Evolutionary conservation across 1,140 invertebrate species (phyloP).

Genomic region (Zophobas morio): DNA sequence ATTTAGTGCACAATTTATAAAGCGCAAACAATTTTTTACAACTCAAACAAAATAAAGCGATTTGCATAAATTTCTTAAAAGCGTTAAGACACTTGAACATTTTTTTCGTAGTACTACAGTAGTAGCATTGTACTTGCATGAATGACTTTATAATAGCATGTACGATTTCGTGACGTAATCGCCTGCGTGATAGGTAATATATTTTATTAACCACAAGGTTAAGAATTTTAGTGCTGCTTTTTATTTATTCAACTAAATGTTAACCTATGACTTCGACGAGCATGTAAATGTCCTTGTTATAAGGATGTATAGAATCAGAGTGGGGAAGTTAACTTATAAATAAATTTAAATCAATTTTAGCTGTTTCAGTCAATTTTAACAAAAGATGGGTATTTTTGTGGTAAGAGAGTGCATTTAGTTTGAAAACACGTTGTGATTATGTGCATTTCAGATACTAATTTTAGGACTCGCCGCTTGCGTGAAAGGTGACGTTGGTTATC

Average conservation of each 20-base stretch:
- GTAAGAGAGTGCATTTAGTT: constrained; percentile 14
- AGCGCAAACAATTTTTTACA: too few relatives aligned
- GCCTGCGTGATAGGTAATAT: background rate
- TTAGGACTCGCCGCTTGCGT: background rate
- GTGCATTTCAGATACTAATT: constrained; percentile 6
- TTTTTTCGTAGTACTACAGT: too few relatives aligned
- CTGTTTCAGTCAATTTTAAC: background rate
- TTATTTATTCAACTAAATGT: constrained; percentile 42
- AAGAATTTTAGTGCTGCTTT: constrained; percentile 41
- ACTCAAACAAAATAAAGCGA: too few relatives aligned
- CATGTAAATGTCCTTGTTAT: constrained; percentile 36
- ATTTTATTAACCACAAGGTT: constrained; percentile 29
- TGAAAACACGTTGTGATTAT: background rate
- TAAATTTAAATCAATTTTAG: constrained; percentile 25
- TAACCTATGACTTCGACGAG: constrained; percentile 23
- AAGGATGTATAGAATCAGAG: constrained; percentile 43
- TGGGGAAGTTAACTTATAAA: constrained; percentile 44
- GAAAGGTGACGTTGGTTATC: constrained; percentile 23
- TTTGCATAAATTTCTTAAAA: too few relatives aligned
- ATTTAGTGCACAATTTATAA: too few relatives aligned
- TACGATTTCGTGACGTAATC: background rate
- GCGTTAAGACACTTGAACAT: too few relatives aligned
- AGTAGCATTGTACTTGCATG: background rate
- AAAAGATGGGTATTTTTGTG: constrained; percentile 24
- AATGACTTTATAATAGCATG: constrained; percentile 27